Base-by-base conservation (phyloP, 23 tunicate species). In the Halocynthia aurantium region DNA sequence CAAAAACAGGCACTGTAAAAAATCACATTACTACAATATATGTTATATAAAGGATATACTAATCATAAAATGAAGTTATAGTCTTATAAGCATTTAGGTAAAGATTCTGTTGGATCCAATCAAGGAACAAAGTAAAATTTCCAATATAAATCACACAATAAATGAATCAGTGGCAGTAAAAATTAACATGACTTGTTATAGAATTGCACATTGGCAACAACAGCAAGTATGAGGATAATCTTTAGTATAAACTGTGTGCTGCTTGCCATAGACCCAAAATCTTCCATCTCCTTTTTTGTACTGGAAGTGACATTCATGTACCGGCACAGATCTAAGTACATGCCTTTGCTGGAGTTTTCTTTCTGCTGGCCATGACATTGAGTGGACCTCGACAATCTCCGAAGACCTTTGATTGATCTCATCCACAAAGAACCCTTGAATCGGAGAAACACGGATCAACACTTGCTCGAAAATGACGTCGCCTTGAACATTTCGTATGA, bases 161-260 rank as follows among this genome's bases (percentile, higher is more conserved):
- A 31, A 31, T 31, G 44, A 31, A 31, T 31, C 44, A 31, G 2
- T 31, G 44, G 44, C 44, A 31, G 4, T 31, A 31, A 31, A 31
- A 31, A 31, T 1, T 31, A 31, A 31, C 44, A 31, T 31, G 44
- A 31, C 44, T 31, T 31, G 4, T 67, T 72, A 72, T 2, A 72
- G 78, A 74, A 74, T 74, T 8, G 64, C 62, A 54, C 78, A 74
- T 11, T 54, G 78, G 53, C 91, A 85, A 53, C 97, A 85, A 57
- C 97, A 91, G 67, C 97, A 91, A 21, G 97, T 91, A 56, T 91
- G 97, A 52, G 97, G 97, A 72, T 91, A 91, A 52, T 91, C 97
- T 55, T 70, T n/a, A 6, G 97, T 91, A 61, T 71, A 91, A 56
- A 91, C 91, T 54, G 72, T 40, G 15, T 62, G 80, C 66, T 91